Percentiles rank a stretch among this genome's conserved stretches.
phyloP scores from a whole-genome alignment of 2,113 vertebrate species.

The Pterocles gutturalis region DNA sequence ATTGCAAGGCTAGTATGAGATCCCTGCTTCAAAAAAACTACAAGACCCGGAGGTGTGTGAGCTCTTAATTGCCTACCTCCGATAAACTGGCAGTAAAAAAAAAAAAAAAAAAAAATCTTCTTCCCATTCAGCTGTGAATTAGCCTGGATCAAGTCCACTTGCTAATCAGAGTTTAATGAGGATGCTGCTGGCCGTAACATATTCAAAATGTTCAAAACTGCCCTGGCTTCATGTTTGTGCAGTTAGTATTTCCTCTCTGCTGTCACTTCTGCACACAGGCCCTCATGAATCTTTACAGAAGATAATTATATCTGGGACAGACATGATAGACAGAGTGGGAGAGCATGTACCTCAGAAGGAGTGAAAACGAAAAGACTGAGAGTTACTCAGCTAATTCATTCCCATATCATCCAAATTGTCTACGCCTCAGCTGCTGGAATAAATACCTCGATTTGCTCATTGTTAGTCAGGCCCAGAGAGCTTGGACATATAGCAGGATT shows the following conservation, averaged over 20 bases:
- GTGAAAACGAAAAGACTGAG: background rate
- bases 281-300: slow-evolving; percentile 47
- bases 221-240: slow-evolving; percentile 62
- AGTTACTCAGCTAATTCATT: slow-evolving; percentile 53
- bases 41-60: slow-evolving; percentile 82
- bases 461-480: background rate
- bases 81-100: slow-evolving; percentile 75
- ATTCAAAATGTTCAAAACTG: slow-evolving; percentile 69
- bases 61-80: slow-evolving; percentile 85
- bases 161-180: slow-evolving; percentile 87
- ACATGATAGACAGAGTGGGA: slow-evolving; percentile 17
- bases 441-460: background rate
- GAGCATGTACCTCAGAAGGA: background rate
- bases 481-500: background rate
- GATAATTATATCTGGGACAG: slow-evolving; percentile 65
- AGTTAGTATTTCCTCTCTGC: slow-evolving; percentile 63
- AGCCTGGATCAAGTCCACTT: slow-evolving; percentile 80
- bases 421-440: slow-evolving; percentile 38
- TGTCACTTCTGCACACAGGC: slow-evolving; percentile 36
- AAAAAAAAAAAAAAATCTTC: slow-evolving; percentile 44
- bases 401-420: slow-evolving; percentile 48
- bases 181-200: slow-evolving; percentile 71
- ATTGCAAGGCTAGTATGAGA: slow-evolving; percentile 78
- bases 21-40: slow-evolving; percentile 78
- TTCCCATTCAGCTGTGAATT: slow-evolving; percentile 76